Conservation (phyloP, 2,797 vertebrate species). For the Crotalus adamanteus region DNA sequence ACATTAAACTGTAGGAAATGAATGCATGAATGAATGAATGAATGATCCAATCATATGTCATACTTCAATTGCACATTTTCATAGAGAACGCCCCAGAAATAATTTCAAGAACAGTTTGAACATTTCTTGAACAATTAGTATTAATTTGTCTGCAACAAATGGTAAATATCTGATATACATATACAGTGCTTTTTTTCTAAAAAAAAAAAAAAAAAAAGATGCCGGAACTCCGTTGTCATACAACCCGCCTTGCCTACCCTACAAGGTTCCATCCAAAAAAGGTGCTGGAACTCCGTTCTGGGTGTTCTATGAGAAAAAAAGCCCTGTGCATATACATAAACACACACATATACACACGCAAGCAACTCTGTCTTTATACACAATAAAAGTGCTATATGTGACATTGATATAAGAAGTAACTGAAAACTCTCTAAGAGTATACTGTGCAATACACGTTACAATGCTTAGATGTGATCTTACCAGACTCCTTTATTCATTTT, state of each 20-base stretch:
- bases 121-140: background rate
- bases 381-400: background rate
- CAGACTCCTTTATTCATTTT: slow-evolving; percentile 31
- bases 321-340: too few species aligned
- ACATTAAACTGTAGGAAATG: background rate
- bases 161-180: background rate
- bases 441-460: background rate
- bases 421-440: background rate
- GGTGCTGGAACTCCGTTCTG: too few species aligned
- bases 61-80: background rate
- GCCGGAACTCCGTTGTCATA: too few species aligned
- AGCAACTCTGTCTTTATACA: background rate
- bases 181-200: too few species aligned
- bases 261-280: too few species aligned
- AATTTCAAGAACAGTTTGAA: background rate
- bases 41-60: background rate
- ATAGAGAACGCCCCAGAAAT: background rate
- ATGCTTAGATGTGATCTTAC: slow-evolving; percentile 22
- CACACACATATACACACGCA: too few species aligned
- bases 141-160: background rate
- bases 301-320: too few species aligned
- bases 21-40: background rate
- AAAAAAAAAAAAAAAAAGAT: too few species aligned
- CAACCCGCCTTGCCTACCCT: too few species aligned
- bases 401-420: background rate